Evolutionary conservation across 2,797 vertebrate genomes (phyloP), one percentile per base, ranked within the genome.

Genomic region (Bufotes viridis): DNA sequence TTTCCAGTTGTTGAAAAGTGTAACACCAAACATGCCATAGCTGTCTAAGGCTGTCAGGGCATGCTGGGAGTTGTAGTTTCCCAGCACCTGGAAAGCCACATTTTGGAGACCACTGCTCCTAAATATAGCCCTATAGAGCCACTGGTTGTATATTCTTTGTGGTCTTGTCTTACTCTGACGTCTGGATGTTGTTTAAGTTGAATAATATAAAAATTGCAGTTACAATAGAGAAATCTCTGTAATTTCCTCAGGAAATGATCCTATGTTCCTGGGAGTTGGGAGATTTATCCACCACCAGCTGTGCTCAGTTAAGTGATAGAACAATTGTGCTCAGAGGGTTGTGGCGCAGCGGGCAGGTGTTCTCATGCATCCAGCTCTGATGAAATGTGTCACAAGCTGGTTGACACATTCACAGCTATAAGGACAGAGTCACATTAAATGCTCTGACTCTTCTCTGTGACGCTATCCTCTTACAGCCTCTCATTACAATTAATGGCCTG

Each of bases 331-430:
- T 81, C 0, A 15, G 58, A 85, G 87, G 67, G 67, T 24, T 51
- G 55, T 72, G 87, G 42, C 63, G n/a, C 24, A 29, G 55, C 42
- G 34, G 61, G 78, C 84, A 78, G 84, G 83, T 89, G 83, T 89
- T 57, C 34, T 65, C 24, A 82, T 82, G 84, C 61, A 86, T 58
- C 53, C 79, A 29, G 67, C 79, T 60, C 84, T 86, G 78, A 82
- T 86, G 34, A 85, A 57, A 85, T 72, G 78, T 57, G 83, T 85
- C 87, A 81, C 82, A 61, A 29, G 42, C 87, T 81, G 87, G 60
- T 78, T 55, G 24, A 26, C 57, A 22, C 74, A 75, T 85, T 81
- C 58, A 58, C 78, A 78, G 63, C 60, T 42, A 82, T 17, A 82
- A 60, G 82, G 75, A 80, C 65, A 26, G 4, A 11, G 26, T 51